Evolutionary conservation across 2,888 invertebrate genomes (phyloP), one percentile per base, ranked within the genome.

Genomic region (Tanypteryx hageni): DNA sequence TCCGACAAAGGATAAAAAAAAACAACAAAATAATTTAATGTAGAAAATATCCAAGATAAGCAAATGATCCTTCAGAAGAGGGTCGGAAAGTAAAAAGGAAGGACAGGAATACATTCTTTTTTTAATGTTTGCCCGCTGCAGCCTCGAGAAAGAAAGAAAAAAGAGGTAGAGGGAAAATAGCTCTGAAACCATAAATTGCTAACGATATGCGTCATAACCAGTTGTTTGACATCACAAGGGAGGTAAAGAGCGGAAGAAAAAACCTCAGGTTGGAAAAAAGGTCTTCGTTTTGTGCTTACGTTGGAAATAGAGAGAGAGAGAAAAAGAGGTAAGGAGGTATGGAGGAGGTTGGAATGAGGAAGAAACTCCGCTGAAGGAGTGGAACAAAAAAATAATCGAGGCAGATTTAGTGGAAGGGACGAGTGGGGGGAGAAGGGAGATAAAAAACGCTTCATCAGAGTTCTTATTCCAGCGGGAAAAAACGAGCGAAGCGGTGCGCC

Each of bases 191-290:
- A 56, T 27, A 61, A 86, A 86, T 86, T 27, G 22, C 61, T 59
- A 57, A 61, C 31, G 86, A 61, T 86, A 61, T 59, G 31, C 59
- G 86, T 61, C 59, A 27, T 61, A 86, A 86, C 59, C 27, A 61
- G 84, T 58, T 85, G 84, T 85, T 57, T 85, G 84, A 58, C 84
- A 85, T 85, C 57, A 84, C 31, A 57, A 57, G 57, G 84, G 18
- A 1, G 11, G 13, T 22, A 57, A 57, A 57, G 22, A n/a, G 3
- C 13, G 7, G 22, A 4, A 3, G 57, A 44, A 83, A 56, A 83
- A 56, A 76, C n/a, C 13, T 0, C 18, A 22, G 44, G 44, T 44
- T 44, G 44, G 5, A 44, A 44, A 44, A 44, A 44, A 18, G n/a
- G 76, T 76, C 76, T 22, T 22, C 76, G 22, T 76, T 76, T 76